Evolutionary conservation across 2,797 vertebrate species (phyloP).

Genomic region (Rhinatrema bivittatum): DNA sequence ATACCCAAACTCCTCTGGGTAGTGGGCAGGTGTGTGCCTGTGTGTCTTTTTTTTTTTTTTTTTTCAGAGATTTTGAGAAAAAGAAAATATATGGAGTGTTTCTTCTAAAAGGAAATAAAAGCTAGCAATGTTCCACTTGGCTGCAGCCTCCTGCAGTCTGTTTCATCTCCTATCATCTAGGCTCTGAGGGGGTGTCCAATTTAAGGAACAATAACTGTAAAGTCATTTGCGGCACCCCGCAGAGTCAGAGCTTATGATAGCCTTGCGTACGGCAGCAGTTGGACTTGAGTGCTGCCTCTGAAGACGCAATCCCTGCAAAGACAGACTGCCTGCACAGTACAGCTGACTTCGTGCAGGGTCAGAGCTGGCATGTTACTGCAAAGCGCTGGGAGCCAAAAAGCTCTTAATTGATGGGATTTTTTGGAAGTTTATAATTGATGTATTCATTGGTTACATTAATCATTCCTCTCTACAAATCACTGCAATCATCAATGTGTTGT

Average conservation of each 20-base stretch:
- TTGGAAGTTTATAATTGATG: too few relatives aligned
- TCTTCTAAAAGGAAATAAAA: constrained; percentile 7
- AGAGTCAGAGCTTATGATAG: constrained; percentile 21
- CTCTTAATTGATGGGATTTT: too few relatives aligned
- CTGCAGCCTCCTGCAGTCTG: constrained; percentile 32
- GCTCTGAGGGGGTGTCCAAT: constrained; percentile 43
- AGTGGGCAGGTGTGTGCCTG: constrained; percentile 1
- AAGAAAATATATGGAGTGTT: constrained; percentile 15
- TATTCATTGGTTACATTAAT: too few relatives aligned
- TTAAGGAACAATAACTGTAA: constrained; percentile 48
- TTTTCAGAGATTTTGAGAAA: neutral
- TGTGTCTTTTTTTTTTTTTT: too few relatives aligned
- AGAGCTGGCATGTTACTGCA: too few relatives aligned
- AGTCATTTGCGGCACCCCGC: constrained; percentile 43
- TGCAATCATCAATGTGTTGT: too few relatives aligned
- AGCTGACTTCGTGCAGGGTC: too few relatives aligned
- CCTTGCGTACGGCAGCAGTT: constrained; percentile 15
- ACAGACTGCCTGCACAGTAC: neutral
- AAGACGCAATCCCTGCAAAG: neutral
- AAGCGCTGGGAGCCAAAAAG: too few relatives aligned
- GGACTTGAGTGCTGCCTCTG: constrained; percentile 7
- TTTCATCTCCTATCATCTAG: constrained; percentile 46
- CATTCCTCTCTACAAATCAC: too few relatives aligned
- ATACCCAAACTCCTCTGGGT: neutral
- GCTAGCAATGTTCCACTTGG: constrained; percentile 23